Percentiles rank a stretch among this genome's conserved stretches.
These are phyloP conservation scores for Mus minutoides DNA, from an alignment of 2,797 vertebrate genomes.

Conservation along the genomic window DNA sequence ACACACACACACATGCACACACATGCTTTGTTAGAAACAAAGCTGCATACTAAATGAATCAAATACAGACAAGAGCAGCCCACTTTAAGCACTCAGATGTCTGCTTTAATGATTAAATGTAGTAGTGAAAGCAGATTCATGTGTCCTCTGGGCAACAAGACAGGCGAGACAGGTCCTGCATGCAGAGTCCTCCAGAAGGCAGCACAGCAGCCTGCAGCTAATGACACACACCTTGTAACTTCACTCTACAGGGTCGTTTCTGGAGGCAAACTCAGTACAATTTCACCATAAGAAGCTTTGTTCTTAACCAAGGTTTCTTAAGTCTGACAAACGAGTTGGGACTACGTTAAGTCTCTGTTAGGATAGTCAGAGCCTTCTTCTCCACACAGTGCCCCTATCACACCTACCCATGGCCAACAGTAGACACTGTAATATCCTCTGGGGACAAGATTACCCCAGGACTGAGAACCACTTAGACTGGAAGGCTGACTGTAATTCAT, in stretches of 20 bases:
- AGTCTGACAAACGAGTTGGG: background rate
- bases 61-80: background rate
- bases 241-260: conserved; percentile 22
- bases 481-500: background rate
- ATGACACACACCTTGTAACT: background rate
- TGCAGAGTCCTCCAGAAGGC: background rate
- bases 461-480: background rate
- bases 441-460: background rate
- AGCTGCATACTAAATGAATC: conserved; percentile 24
- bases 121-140: conserved; percentile 29
- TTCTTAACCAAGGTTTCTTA: conserved; percentile 48
- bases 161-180: background rate
- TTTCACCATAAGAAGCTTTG: conserved; percentile 20
- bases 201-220: background rate
- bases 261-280: background rate
- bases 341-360: background rate
- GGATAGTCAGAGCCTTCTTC: background rate
- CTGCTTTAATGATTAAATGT: background rate
- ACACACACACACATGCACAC: too few relatives aligned
- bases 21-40: background rate
- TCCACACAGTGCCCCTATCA: background rate
- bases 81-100: background rate
- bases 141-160: conserved; percentile 11
- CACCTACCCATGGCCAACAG: background rate
- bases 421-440: background rate